Evolutionary conservation across 1,140 invertebrate genomes (phyloP).

Genomic region (Idris sp.): DNA sequence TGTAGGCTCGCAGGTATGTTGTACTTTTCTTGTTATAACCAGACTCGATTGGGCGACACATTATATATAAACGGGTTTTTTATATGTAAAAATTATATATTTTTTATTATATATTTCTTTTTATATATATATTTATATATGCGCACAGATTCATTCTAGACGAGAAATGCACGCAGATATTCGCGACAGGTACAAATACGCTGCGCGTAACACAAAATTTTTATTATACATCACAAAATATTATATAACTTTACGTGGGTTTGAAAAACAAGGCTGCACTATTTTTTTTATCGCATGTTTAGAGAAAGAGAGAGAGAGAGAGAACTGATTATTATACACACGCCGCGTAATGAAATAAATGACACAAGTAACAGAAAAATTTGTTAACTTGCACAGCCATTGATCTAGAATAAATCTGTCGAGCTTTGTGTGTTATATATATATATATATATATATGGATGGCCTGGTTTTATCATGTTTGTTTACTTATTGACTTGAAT

Average conservation of each 20-base stretch:
- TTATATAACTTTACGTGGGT: no score
- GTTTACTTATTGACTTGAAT: conserved; percentile 12
- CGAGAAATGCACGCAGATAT: conserved; percentile 51
- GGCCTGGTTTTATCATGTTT: conserved; percentile 41
- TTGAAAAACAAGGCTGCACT: no score
- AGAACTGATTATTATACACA: no score
- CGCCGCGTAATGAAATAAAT: no score
- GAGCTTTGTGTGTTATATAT: no score
- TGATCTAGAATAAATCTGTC: conserved; percentile 59
- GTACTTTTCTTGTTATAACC: conserved; percentile 64
- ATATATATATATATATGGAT: no score
- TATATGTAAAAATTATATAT: conserved; percentile 63
- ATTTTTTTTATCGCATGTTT: no score
- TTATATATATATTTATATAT: conserved; percentile 43
- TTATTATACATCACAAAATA: no score
- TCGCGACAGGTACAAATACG: conserved; percentile 43
- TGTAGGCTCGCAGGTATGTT: conserved; percentile 66
- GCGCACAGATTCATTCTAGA: conserved; percentile 54
- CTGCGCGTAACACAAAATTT: no score
- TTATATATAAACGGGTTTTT: conserved; percentile 58
- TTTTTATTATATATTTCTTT: conserved; percentile 52
- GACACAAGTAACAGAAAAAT: no score
- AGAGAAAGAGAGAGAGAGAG: no score
- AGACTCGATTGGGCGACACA: conserved; percentile 62
- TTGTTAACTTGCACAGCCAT: conserved; percentile 42